Percentiles rank a stretch among this genome's conserved stretches.
Evolutionary conservation across 2,113 vertebrate genomes (phyloP).

Genomic region (Toxotes chatareus): DNA sequence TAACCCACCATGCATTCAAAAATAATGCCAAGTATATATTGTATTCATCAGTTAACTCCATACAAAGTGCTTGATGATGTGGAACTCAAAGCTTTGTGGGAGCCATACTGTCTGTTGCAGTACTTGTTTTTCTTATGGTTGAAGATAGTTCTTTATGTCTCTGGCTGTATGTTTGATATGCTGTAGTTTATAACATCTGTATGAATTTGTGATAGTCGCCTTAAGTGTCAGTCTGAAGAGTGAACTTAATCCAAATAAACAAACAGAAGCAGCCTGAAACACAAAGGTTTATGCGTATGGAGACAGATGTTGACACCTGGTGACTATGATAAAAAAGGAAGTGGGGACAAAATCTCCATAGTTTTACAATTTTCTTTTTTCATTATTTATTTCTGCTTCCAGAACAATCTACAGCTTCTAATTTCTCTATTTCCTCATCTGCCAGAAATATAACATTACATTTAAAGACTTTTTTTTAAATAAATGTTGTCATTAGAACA

Average conservation of each 20-base stretch:
- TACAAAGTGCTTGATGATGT: neutral
- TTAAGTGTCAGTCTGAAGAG: too few species aligned
- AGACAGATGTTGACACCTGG: neutral
- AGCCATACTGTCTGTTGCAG: neutral
- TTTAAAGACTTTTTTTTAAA: neutral
- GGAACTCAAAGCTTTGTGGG: neutral
- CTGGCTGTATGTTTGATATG: neutral
- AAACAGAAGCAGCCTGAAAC: neutral
- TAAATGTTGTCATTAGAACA: neutral
- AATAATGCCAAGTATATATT: neutral
- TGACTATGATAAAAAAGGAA: too few species aligned
- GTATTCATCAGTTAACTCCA: neutral
- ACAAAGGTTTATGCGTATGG: slow-evolving; percentile 4
- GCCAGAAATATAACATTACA: neutral
- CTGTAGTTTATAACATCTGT: neutral
- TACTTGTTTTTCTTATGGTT: neutral
- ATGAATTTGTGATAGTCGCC: too few species aligned
- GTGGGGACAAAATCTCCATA: neutral
- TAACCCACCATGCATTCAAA: too few species aligned
- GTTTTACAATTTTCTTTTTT: neutral
- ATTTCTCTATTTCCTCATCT: neutral
- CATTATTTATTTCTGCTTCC: neutral
- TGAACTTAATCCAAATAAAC: too few species aligned
- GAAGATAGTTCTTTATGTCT: neutral
- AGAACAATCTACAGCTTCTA: neutral